Base-by-base conservation (phyloP, 2,113 vertebrate species). In the Tragelaphus strepsiceros region DNA sequence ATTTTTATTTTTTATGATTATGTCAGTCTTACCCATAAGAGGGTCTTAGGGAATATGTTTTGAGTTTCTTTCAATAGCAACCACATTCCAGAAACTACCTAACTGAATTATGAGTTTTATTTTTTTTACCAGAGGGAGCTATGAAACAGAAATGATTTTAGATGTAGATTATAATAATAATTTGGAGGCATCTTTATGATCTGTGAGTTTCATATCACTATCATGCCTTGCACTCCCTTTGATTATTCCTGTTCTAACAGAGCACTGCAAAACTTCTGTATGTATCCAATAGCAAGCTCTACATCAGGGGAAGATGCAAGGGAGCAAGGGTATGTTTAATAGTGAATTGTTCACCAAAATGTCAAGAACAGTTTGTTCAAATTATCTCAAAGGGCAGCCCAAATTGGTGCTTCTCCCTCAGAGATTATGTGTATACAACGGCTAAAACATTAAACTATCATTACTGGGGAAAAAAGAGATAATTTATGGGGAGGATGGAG, bases 1-100 rank as follows among this genome's bases (percentile, higher is more conserved):
- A 98, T 98, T 98, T 99, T 98, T 98, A 97, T 98, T 98, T 98
- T 98, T 98, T 98, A 98, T 98, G 64, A 96, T 98, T 98, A 98
- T 98, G 91, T 98, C 97, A 98, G 92, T 98, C 97, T 74, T 97
- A 82, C 51, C 98, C 97, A 93, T 97, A 97, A 98, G 98, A 98
- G 92, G 81, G 94, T 98, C 97, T 98, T 96, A 96, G 98, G 97
- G 96, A 98, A 98, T 98, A 98, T 94, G 96, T 96, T 98, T 98
- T 94, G 97, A 58, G 19, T 96, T 98, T 98, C 96, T 96, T 98
- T 91, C 86, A 96, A 98, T 97, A 98, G 91, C 97, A 97, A 90
- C 71, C 59, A 94, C 96, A 71, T 59, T 88, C 88, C 87, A 97
- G 97, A 98, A 97, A 81, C 78, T 95, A 97, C 91, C 46, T 97